A percentile compares a stretch with the other conserved stretches of the same genome.
These are phyloP conservation scores for Zygaena filipendulae DNA, from an alignment of 2,888 invertebrate genomes.

Conservation along the genomic window DNA sequence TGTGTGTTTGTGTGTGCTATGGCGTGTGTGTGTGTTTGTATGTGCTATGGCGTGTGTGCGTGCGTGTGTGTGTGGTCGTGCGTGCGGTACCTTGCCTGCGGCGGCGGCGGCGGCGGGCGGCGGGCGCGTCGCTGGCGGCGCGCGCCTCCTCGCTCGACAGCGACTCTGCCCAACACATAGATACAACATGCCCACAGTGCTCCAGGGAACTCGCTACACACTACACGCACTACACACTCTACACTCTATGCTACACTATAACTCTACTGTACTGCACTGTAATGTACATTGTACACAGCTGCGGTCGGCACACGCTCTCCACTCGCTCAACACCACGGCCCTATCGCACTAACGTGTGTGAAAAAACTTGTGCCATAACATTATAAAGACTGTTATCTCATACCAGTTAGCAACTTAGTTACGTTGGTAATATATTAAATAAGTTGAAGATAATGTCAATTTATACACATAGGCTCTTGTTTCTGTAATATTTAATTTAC, in stretches of 20 bases:
- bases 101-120: conserved; percentile 31
- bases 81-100: conserved; percentile 27
- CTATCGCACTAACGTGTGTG: too few species aligned
- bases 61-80: conserved; percentile 4
- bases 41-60: conserved; percentile 5
- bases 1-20: too few species aligned
- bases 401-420: too few species aligned
- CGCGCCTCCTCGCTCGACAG: conserved; percentile 43
- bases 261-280: too few species aligned
- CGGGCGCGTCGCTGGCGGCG: conserved; percentile 21
- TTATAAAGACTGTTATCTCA: too few species aligned
- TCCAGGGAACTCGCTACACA: conserved; percentile 13
- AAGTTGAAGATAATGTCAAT: too few species aligned
- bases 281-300: too few species aligned
- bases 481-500: too few species aligned
- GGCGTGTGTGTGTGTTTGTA: neutral
- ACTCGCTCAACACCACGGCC: conserved; percentile 2
- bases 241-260: too few species aligned
- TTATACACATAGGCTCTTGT: too few species aligned
- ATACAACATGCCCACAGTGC: conserved; percentile 21
- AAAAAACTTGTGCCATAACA: too few species aligned
- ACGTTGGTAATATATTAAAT: too few species aligned
- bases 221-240: conserved; percentile 9
- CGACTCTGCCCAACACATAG: conserved; percentile 69
- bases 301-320: conserved; percentile 3